phyloP scores from a whole-genome alignment of 1,140 invertebrate species.

The Diploscapter pachys region DNA sequence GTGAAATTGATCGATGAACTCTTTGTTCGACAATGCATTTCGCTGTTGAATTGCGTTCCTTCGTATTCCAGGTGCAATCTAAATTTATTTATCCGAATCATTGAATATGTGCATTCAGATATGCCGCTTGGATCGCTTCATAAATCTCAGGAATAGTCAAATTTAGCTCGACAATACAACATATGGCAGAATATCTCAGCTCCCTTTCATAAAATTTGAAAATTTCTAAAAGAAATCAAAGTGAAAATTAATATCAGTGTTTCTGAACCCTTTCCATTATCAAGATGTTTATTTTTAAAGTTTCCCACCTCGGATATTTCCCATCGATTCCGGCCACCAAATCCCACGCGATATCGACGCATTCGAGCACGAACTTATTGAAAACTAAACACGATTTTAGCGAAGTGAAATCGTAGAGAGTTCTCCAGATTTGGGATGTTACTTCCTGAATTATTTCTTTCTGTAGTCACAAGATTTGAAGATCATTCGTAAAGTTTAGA shows the following conservation, averaged over 20 bases:
- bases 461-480: background rate
- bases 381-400: constrained; percentile 68
- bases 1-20: constrained; percentile 3
- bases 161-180: background rate
- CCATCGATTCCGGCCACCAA: constrained; percentile 40
- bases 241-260: background rate
- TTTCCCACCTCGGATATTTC: constrained; percentile 25
- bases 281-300: no score
- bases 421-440: constrained; percentile 68
- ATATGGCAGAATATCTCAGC: background rate
- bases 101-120: no score
- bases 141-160: constrained; percentile 9
- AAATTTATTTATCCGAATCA: background rate
- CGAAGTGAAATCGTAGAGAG: constrained; percentile 74
- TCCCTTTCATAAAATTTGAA: background rate
- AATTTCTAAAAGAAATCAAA: background rate
- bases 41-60: constrained; percentile 12
- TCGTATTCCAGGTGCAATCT: constrained; percentile 34
- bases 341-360: constrained; percentile 70
- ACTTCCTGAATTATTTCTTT: constrained; percentile 64
- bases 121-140: background rate
- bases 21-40: constrained; percentile 23
- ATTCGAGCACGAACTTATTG: constrained; percentile 67
- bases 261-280: no score
- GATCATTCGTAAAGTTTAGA: background rate